Evolutionary conservation across 2,797 vertebrate genomes (phyloP).

Genomic region (Tarsius wallacei): DNA sequence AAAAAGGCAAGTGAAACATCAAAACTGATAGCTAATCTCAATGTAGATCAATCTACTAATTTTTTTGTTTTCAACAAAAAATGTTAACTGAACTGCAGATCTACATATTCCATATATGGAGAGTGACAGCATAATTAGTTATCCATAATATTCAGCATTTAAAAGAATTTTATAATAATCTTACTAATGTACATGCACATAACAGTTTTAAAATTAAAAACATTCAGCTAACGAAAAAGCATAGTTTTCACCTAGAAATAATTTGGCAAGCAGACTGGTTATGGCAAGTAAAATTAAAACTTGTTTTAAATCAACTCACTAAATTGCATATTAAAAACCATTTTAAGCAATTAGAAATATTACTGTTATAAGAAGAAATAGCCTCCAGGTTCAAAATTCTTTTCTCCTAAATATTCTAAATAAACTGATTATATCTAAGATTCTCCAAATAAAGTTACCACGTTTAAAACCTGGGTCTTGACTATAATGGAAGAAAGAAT

Average conservation of each 20-base stretch:
- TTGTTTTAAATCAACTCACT: slow-evolving; percentile 72
- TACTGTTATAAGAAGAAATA: slow-evolving; percentile 45
- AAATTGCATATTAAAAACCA: slow-evolving; percentile 56
- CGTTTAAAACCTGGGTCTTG: not conserved
- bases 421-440: slow-evolving; percentile 47
- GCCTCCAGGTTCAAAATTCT: slow-evolving; percentile 55
- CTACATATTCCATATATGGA: not conserved
- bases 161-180: slow-evolving; percentile 12
- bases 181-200: not conserved
- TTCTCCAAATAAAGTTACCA: slow-evolving; percentile 5
- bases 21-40: not conserved
- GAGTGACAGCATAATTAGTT: slow-evolving; percentile 57
- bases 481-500: not conserved
- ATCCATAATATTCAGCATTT: slow-evolving; percentile 28
- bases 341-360: slow-evolving; percentile 60
- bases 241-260: slow-evolving; percentile 58
- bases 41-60: slow-evolving; percentile 32
- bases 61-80: slow-evolving; percentile 42
- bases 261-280: slow-evolving; percentile 75
- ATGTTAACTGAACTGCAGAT: slow-evolving; percentile 38
- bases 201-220: slow-evolving; percentile 58
- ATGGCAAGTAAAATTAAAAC: slow-evolving; percentile 78
- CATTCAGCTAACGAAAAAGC: slow-evolving; percentile 65
- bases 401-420: slow-evolving; percentile 56
- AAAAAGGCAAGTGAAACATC: not conserved